Evolutionary conservation across 2,797 vertebrate species (phyloP).

Genomic region (Pangasius macronema): DNA sequence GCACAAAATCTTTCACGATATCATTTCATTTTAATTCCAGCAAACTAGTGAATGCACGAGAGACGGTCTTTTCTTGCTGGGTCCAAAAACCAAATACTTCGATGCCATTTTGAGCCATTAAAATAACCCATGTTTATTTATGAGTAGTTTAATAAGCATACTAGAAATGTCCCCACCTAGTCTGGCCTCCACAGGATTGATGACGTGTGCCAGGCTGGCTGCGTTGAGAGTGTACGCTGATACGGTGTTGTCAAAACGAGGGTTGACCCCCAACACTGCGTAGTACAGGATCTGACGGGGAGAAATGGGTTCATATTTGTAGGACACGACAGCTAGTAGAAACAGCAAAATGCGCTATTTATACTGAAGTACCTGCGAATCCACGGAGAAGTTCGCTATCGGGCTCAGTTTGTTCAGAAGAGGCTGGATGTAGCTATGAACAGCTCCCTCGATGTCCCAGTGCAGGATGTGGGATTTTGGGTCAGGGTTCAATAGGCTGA

Average conservation of each 20-base stretch:
- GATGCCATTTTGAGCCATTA: background rate
- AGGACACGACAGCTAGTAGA: background rate
- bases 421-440: slow-evolving; percentile 84
- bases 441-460: slow-evolving; percentile 90
- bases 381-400: slow-evolving; percentile 92
- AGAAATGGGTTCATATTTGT: background rate
- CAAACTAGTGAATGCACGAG: background rate
- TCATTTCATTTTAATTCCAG: background rate
- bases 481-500: slow-evolving; percentile 94
- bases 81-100: background rate
- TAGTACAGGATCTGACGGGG: slow-evolving; percentile 87
- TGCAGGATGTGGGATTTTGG: slow-evolving; percentile 87
- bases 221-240: slow-evolving; percentile 82
- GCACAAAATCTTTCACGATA: background rate
- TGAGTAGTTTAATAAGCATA: background rate
- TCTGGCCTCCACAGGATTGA: slow-evolving; percentile 95
- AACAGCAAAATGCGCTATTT: background rate
- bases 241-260: slow-evolving; percentile 84
- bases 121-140: background rate
- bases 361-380: slow-evolving; percentile 85
- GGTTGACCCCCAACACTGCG: slow-evolving; percentile 87
- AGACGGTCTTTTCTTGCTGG: background rate
- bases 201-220: slow-evolving; percentile 93
- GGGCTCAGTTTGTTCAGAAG: slow-evolving; percentile 84
- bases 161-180: slow-evolving; percentile 79